phyloP scores from a whole-genome alignment of 1,140 invertebrate species.

The Cydia pomonella region DNA sequence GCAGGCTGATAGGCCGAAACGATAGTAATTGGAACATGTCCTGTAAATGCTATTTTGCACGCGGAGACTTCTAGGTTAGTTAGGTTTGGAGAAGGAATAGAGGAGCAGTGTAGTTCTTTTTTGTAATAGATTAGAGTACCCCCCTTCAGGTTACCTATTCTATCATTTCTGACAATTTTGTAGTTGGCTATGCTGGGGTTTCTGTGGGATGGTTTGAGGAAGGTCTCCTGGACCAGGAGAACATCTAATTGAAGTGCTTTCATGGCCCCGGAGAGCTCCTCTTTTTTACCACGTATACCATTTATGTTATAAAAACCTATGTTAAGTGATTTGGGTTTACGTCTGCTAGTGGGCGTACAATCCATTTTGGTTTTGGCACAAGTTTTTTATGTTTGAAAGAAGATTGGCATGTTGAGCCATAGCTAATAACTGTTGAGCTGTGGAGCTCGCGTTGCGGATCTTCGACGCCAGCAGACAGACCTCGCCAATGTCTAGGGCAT shows the following conservation, averaged over 20 bases:
- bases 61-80: not conserved
- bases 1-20: not conserved
- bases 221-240: no score
- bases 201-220: no score
- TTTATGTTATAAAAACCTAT: slow-evolving; percentile 6
- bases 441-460: no score
- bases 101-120: not conserved
- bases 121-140: slow-evolving; percentile 1
- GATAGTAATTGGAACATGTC: not conserved
- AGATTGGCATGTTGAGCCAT: not conserved
- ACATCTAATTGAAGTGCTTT: no score
- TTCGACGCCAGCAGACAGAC: no score
- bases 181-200: not conserved
- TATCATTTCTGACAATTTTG: not conserved
- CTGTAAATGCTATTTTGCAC: not conserved
- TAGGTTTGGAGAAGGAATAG: not conserved
- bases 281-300: slow-evolving; percentile 6
- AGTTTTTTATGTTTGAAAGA: not conserved
- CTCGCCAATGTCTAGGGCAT: no score
- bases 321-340: not conserved
- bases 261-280: no score
- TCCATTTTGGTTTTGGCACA: not conserved
- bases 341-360: not conserved
- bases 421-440: no score
- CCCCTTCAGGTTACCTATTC: not conserved